A percentile compares a stretch with the other conserved stretches of the same genome.
phyloP scores from a whole-genome alignment of 1,140 invertebrate genomes.

The Bactericera cockerelli region DNA sequence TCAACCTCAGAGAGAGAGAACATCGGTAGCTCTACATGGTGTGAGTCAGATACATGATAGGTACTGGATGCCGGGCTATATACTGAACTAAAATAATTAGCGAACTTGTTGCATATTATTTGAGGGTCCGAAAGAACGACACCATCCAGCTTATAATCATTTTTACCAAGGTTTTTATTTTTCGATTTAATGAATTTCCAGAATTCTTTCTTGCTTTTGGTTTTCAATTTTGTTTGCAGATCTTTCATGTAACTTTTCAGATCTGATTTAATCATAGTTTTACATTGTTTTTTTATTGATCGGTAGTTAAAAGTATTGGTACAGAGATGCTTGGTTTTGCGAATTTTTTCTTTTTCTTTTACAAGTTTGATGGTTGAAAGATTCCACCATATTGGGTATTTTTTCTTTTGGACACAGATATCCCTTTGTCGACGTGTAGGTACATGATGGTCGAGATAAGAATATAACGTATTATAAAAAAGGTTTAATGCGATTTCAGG shows the following conservation, averaged over 20 bases:
- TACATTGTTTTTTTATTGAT: too few species aligned
- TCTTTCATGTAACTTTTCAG: too few species aligned
- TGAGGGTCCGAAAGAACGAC: neutral
- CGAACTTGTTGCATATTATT: neutral
- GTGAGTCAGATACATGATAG: neutral
- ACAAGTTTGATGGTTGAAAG: neutral
- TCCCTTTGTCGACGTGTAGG: neutral
- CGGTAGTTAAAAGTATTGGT: too few species aligned
- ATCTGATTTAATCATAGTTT: too few species aligned
- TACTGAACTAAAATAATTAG: neutral
- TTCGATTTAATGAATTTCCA: too few species aligned
- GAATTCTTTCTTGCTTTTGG: too few species aligned
- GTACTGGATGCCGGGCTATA: neutral
- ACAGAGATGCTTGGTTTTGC: too few species aligned
- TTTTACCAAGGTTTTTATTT: too few species aligned
- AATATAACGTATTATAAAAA: neutral
- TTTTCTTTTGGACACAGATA: neutral
- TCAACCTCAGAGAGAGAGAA: constrained; percentile 1
- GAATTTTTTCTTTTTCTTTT: neutral
- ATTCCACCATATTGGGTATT: neutral
- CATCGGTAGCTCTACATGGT: neutral
- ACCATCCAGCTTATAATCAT: neutral
- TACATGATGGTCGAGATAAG: neutral
- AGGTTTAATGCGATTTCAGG: neutral
- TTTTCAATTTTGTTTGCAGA: too few species aligned